Base-by-base conservation (phyloP, 2,113 vertebrate species). In the Urocitellus parryii region DNA sequence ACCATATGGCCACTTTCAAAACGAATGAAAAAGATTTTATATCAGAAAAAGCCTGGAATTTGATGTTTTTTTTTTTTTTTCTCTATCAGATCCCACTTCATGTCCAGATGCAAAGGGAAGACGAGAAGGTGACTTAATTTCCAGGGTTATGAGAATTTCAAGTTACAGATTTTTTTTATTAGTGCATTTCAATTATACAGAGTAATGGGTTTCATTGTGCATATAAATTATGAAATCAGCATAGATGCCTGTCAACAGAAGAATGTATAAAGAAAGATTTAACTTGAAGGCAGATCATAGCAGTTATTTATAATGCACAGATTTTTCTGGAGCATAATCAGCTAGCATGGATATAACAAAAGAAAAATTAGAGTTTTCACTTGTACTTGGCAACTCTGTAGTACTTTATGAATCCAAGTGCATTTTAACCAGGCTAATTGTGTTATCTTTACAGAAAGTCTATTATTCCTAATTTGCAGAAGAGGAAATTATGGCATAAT, bases 381-480 rank as follows among this genome's bases (percentile, higher is more conserved):
- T 94, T 73, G 29, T 3, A n/a, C 45, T 70, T 14, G 3, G 48
- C 42, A 97, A 96, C 74, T 79, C 37, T 70, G 42, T 29, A 56
- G 82, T 76, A 37, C 27, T 91, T 96, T 29, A 32, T 93, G 79
- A 94, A 79, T 45, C 17, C 45, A 48, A 73, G 56, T 80, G 25
- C 16, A 56, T 72, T 76, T 95, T 74, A 94, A 79, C 67, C 79
- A 91, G 16, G 61, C 37, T 91, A 95, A 96, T 96, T 90, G 32
- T 72, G 45, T 90, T 92, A 85, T 56, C 51, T 22, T 88, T 93
- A 56, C 37, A 89, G 72, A 94, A 96, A 90, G 24, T 84, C 80
- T 88, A 79, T 95, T 90, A 95, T 37, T 45, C 53, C 73, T 93
- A 88, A 92, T 85, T 94, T 93, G 29, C 56, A 94, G 65, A 86